phyloP scores from a whole-genome alignment of 1,140 invertebrate species.

The Himalopsyche phryganea region DNA sequence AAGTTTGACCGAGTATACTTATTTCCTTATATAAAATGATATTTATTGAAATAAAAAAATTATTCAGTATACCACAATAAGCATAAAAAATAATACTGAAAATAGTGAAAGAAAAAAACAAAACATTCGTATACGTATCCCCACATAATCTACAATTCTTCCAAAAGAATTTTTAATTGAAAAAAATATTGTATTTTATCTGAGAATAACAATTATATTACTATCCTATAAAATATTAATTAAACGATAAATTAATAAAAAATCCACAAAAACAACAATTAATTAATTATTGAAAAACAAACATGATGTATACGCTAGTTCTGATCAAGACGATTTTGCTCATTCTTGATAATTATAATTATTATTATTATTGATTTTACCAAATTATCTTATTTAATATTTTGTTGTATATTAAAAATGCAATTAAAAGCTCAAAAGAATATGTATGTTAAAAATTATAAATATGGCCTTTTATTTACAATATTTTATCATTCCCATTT shows the following conservation, averaged over 20 bases:
- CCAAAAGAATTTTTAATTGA: constrained; percentile 34
- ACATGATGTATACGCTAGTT: constrained; percentile 55
- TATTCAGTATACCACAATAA: constrained; percentile 34
- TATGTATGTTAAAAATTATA: constrained; percentile 57
- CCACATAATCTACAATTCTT: constrained; percentile 34
- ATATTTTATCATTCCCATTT: no score
- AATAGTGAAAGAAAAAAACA: constrained; percentile 30
- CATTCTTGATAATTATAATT: constrained; percentile 53
- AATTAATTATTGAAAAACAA: constrained; percentile 40
- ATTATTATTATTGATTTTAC: constrained; percentile 56
- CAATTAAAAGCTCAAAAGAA: constrained; percentile 59
- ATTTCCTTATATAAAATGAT: constrained; percentile 33
- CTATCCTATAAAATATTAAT: constrained; percentile 37
- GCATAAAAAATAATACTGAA: constrained; percentile 20
- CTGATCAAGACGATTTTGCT: constrained; percentile 53
- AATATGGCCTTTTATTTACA: constrained; percentile 34
- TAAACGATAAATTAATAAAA: constrained; percentile 39
- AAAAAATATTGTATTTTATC: constrained; percentile 35
- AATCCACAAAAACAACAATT: constrained; percentile 45
- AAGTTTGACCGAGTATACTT: constrained; percentile 34
- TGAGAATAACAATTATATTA: constrained; percentile 32
- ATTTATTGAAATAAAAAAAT: constrained; percentile 32
- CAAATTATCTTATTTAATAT: constrained; percentile 58
- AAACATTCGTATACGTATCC: constrained; percentile 36
- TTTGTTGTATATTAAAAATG: constrained; percentile 59